Evolutionary conservation across 2,888 invertebrate genomes (phyloP), one percentile per base, ranked within the genome.

Genomic region (Diadegma fenestrale): DNA sequence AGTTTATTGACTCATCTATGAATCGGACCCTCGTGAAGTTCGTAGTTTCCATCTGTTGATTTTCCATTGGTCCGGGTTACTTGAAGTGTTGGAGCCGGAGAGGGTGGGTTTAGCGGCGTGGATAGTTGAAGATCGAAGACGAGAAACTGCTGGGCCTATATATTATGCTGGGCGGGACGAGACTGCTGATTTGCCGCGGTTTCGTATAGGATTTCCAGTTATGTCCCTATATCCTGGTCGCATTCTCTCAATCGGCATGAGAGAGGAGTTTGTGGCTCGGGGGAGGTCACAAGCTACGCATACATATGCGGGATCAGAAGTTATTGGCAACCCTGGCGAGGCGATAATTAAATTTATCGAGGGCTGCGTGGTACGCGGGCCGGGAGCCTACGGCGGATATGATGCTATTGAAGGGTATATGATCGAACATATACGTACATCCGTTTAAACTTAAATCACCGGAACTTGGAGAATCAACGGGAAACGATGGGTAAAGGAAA

Each of bases 271-370:
- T 43, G 66, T 63, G 75, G 80, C 17, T 71, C 43, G 33, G 58
- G 54, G 54, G 37, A 71, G 64, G 63, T 76, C 54, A 17, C 45
- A 43, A 72, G 45, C 71, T 72, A 66, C 77, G 63, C 71, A 61
- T 66, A 64, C 51, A 43, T 54, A 54, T 69, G 41, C 64, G 41
- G 26, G 51, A 68, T 87, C 84, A 84, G 89, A 90, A 91, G 90
- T 92, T 91, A 92, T 91, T 91, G 91, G 80, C 79, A 91, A 88
- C 89, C 90, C 87, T 89, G 90, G 89, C 0, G 14, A 69, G 69
- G 37, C 26, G 89, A 89, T 91, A 90, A 92, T 92, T 91, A 91
- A 90, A 91, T 88, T 91, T 89, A 91, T 90, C 90, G 90, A 89
- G 88, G 90, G 90, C 90, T 88, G 89, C 78, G 87, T 85, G 78